Conservation (phyloP, 2,888 invertebrate species). For the Pammene fasciana region DNA sequence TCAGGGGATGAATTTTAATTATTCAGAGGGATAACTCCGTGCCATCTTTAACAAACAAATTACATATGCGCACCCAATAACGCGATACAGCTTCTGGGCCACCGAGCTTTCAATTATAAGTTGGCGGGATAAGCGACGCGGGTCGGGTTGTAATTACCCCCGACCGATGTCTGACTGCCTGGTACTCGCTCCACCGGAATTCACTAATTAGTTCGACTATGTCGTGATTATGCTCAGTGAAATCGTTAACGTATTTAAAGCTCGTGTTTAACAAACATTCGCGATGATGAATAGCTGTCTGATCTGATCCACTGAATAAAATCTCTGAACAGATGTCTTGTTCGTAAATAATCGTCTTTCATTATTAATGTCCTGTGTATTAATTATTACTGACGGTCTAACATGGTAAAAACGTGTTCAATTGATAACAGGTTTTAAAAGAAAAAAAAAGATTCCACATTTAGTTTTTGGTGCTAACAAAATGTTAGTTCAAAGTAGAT, state of each 20-base stretch:
- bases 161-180: slow-evolving; percentile 57
- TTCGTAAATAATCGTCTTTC: slow-evolving; percentile 26
- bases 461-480: neutral
- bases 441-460: slow-evolving; percentile 16
- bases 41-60: slow-evolving; percentile 83
- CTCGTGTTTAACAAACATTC: slow-evolving; percentile 50
- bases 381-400: slow-evolving; percentile 18
- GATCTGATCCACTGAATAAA: slow-evolving; percentile 44
- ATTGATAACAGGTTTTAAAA: slow-evolving; percentile 24
- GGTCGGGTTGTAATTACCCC: slow-evolving; percentile 71
- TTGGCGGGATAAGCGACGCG: slow-evolving; percentile 72
- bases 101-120: slow-evolving; percentile 80
- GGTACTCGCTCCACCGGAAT: slow-evolving; percentile 50
- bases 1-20: slow-evolving; percentile 82
- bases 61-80: slow-evolving; percentile 82
- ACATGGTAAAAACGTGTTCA: slow-evolving; percentile 27
- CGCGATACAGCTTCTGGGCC: slow-evolving; percentile 77
- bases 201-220: slow-evolving; percentile 65
- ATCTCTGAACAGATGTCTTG: slow-evolving; percentile 42
- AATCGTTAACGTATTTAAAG: slow-evolving; percentile 57
- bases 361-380: slow-evolving; percentile 28
- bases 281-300: slow-evolving; percentile 46
- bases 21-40: slow-evolving; percentile 82
- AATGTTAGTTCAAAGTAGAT: slow-evolving; percentile 1
- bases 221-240: slow-evolving; percentile 64